These are phyloP conservation scores for Hydrophis major DNA, from an alignment of 2,797 vertebrate genomes.

Conservation along the genomic window DNA sequence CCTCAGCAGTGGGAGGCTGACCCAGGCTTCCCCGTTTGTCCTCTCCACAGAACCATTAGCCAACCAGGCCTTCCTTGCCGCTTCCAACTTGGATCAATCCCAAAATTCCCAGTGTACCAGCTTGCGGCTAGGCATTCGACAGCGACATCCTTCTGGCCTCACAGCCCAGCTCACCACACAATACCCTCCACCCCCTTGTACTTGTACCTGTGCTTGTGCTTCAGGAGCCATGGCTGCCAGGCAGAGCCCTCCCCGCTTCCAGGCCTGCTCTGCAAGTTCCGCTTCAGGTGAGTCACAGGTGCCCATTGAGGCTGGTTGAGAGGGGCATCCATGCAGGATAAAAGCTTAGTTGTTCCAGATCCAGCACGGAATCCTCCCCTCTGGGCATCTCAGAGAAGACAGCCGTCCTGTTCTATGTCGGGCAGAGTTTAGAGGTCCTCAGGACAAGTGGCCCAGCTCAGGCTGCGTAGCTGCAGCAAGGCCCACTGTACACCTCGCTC, in stretches of 20 bases:
- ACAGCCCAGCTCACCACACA: neutral
- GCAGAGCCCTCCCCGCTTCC: neutral
- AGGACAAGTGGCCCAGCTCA: neutral
- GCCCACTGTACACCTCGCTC: neutral
- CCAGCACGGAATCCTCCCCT: neutral
- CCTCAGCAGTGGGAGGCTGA: neutral
- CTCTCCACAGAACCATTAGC: neutral
- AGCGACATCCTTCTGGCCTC: neutral
- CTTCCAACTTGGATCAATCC: neutral
- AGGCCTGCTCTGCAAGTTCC: neutral
- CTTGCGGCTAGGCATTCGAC: neutral
- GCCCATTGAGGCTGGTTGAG: neutral
- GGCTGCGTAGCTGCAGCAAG: too few species aligned
- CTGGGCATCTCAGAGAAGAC: neutral
- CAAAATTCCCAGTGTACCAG: neutral
- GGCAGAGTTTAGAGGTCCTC: neutral
- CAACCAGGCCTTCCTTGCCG: neutral
- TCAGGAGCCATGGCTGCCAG: neutral
- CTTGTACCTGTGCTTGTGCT: too few species aligned
- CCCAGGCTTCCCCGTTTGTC: neutral
- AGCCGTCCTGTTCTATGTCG: neutral
- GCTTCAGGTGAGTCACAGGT: neutral
- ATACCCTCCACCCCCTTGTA: accelerated
- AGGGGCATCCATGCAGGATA: neutral
- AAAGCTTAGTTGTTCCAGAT: neutral